A percentile compares a stretch with the other conserved stretches of the same genome.
phyloP scores from a whole-genome alignment of 2,888 invertebrate species.

The Cephonodes hylas region DNA sequence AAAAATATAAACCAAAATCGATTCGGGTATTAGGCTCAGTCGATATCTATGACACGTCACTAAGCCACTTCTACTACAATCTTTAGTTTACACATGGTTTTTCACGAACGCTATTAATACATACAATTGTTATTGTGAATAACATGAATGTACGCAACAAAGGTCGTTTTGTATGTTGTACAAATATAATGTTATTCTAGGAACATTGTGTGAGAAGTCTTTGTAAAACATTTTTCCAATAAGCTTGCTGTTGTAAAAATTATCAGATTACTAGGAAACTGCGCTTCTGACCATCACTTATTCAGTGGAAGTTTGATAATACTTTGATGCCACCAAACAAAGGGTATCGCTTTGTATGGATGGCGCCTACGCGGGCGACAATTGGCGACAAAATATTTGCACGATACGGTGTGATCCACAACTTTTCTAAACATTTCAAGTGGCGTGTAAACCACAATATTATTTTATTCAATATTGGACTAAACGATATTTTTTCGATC shows the following conservation, averaged over 20 bases:
- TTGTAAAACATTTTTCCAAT: conserved; percentile 40
- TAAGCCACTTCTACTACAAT: neutral
- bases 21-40: no score
- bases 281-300: conserved; percentile 34
- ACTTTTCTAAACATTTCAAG: conserved; percentile 3
- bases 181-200: conserved; percentile 55
- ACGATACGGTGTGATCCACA: neutral
- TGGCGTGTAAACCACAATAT: neutral
- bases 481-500: neutral
- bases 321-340: conserved; percentile 13
- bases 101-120: neutral
- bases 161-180: conserved; percentile 45
- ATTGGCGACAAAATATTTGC: conserved; percentile 2
- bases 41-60: no score
- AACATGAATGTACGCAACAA: conserved; percentile 30
- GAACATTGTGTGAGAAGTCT: conserved; percentile 53
- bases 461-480: neutral
- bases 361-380: conserved; percentile 7
- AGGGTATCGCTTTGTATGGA: neutral
- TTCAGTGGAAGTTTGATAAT: conserved; percentile 28
- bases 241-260: conserved; percentile 30
- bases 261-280: conserved; percentile 29
- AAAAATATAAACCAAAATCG: no score
- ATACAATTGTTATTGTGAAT: neutral
- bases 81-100: neutral